Evolutionary conservation across 2,888 invertebrate species (phyloP), one percentile per base, ranked within the genome.

Genomic region (Platycheirus rosarum): DNA sequence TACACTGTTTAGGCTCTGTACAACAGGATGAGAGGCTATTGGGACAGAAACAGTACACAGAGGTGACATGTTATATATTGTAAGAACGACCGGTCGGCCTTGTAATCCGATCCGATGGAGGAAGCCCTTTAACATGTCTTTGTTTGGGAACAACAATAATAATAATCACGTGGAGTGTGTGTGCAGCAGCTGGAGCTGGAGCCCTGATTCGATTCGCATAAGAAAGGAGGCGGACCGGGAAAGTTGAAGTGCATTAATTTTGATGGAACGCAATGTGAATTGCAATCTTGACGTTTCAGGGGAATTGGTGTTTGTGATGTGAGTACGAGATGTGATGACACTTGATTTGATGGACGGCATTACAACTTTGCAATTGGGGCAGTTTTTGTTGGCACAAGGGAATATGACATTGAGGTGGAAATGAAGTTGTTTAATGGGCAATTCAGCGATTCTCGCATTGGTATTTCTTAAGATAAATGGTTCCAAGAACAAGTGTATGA

Each of bases 271-370:
- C 73, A 76, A 62, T 48, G 55, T 49, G 66, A 63, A 63, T 23
- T 68, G 77, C 71, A 63, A 26, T 55, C 63, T 29, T 48, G 68
- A 82, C 73, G 82, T 77, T 69, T 55, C 63, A 77, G 29, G 71
- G 73, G 63, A 32, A 44, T 40, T 65, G 71, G 46, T 76, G 82
- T 73, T 71, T 63, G 26, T 73, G 69, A 60, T 44, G 60, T 29
- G 42, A 7, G 23, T 2, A 11, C 9, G 13, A 48, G 51, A 48
- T 46, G 76, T 44, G 77, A 62, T 71, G 82, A 82, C 77, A 73
- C 77, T 68, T 77, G 71, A 69, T 77, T 68, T 82, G 82, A 82
- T 76, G 76, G 62, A 82, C 82, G 82, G 23, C 76, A 82, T 82
- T 63, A 35, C n/a, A n/a, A n/a, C n/a, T n/a, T n/a, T n/a, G n/a